A percentile compares a stretch with the other conserved stretches of the same genome.
phyloP scores from a whole-genome alignment of 2,888 invertebrate genomes.

The Ochropacha duplaris region DNA sequence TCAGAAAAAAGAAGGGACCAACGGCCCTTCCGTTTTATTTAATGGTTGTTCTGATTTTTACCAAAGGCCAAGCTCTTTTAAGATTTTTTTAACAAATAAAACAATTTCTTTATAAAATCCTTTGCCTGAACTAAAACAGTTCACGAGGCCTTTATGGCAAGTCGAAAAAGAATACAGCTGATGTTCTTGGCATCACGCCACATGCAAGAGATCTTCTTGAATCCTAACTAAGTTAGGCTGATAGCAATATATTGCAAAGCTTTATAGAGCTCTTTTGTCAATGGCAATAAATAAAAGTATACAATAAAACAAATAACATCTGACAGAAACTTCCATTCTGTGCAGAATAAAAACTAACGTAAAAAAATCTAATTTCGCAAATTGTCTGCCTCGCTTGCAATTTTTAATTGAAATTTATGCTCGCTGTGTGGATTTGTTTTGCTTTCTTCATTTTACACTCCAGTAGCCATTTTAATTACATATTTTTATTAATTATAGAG shows the following conservation, averaged over 20 bases:
- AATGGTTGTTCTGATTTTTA: too few relatives aligned
- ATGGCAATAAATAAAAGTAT: background rate
- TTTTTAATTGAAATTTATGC: conserved; percentile 35
- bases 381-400: conserved; percentile 24
- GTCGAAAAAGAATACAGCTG: background rate
- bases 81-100: background rate
- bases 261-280: background rate
- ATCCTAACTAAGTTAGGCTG: background rate
- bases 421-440: conserved; percentile 9
- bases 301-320: background rate
- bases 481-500: background rate
- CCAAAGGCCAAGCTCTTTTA: too few relatives aligned
- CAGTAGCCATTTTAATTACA: too few relatives aligned
- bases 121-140: too few relatives aligned
- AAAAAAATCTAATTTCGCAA: conserved; percentile 22
- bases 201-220: background rate
- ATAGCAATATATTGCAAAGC: background rate
- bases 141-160: background rate
- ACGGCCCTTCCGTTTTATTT: too few relatives aligned
- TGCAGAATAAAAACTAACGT: conserved; percentile 4
- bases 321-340: conserved; percentile 8
- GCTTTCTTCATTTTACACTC: background rate
- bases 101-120: too few relatives aligned
- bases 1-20: too few relatives aligned
- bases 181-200: background rate